Base-by-base conservation (phyloP, 2,113 vertebrate genomes). In the Amazona guildingii region DNA sequence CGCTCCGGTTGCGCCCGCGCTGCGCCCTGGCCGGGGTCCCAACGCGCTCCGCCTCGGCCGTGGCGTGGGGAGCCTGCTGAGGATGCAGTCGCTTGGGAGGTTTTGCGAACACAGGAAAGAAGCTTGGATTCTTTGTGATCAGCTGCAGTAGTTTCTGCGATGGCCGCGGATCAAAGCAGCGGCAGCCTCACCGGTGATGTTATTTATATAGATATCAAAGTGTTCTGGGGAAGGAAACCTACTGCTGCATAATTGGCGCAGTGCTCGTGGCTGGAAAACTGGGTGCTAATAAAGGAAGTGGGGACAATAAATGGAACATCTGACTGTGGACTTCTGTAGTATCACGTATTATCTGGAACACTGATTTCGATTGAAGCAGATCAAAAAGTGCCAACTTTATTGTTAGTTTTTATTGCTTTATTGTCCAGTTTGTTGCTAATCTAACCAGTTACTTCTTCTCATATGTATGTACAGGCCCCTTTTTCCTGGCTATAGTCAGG, bases 1-100 rank as follows among this genome's bases (percentile, higher is more conserved):
- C 5, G 1, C 18, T 21, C 29, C 48, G 2, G 12, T 3, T 6
- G 1, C 2, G 33, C 41, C 9, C 4, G 10, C 5, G 27, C 57
- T 5, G 28, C 16, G 17, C 37, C 39, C 46, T 4, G 1, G 6
- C 10, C 0, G 17, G 8, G 11, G 13, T 46, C 27, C 24, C 8
- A 37, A 9, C 5, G 13, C 3, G 31, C 3, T 28, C 10, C 10
- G 17, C 29, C 33, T 33, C 20, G 0, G 25, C 4, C 7, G 5
- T 4, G 4, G 17, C 1, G 5, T 0, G 4, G 3, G 17, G 21
- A 80, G 9, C 43, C 8, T 16, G 6, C 37, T 9, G 39, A 0
- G 61, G 28, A 10, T 27, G 46, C 73, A 25, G 46, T 19, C 15
- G 3, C 43, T 5, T 9, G 33, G 18, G 17, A 21, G 63, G 44